These are phyloP conservation scores for Cygnus olor DNA, from an alignment of 2,797 vertebrate genomes.

Conservation along the genomic window DNA sequence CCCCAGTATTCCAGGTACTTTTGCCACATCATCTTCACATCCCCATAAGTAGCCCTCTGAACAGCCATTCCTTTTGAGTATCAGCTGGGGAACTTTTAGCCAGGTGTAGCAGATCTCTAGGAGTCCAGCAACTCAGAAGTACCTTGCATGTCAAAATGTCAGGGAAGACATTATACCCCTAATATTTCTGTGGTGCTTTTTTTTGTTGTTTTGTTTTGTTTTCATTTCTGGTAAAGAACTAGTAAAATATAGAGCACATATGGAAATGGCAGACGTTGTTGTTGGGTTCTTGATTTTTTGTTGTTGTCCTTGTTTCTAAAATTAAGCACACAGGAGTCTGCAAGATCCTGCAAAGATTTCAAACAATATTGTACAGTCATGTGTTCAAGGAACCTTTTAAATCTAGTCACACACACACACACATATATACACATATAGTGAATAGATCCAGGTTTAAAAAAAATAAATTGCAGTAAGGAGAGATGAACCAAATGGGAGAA, in stretches of 20 bases:
- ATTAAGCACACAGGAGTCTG: constrained; percentile 35
- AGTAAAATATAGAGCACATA: constrained; percentile 44
- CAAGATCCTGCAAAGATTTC: constrained; percentile 49
- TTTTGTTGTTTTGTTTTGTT: not conserved
- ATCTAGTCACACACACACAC: not conserved
- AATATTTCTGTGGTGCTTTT: not conserved
- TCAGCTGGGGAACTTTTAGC: not conserved
- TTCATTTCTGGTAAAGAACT: constrained; percentile 29
- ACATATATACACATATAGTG: not conserved
- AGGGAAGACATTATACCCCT: not conserved
- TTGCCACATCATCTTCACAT: not conserved
- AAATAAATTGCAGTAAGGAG: not conserved
- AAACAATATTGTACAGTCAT: constrained; percentile 37
- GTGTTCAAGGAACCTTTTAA: constrained; percentile 36
- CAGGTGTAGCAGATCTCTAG: not conserved
- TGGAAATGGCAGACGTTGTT: constrained; percentile 60
- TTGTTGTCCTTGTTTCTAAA: constrained; percentile 67
- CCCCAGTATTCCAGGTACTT: not conserved
- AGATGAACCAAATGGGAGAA: not conserved
- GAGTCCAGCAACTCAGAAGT: not conserved
- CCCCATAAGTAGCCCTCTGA: not conserved
- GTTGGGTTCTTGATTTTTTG: constrained; percentile 4
- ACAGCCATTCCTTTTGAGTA: not conserved
- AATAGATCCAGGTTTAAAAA: not conserved
- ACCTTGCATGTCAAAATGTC: not conserved